Evolutionary conservation across 2,113 vertebrate genomes (phyloP), one percentile per base, ranked within the genome.

Genomic region (Proterorhinus semilunaris): DNA sequence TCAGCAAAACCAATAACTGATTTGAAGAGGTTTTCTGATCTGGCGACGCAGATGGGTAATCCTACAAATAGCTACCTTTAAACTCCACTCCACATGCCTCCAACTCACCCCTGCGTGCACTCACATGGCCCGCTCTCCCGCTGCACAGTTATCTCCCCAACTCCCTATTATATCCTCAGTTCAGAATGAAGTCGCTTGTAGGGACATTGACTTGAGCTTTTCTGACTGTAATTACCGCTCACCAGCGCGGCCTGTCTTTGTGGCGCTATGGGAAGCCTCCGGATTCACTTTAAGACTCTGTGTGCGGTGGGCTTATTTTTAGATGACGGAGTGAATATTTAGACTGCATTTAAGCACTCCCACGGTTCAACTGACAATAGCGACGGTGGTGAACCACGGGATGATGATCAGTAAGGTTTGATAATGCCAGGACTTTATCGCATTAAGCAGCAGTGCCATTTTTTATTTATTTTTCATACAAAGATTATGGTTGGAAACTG

Each of bases 321-420:
- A 65, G 69, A 84, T 83, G 76, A 85, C 73, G 63, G 74, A 84
- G 69, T 65, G 78, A 83, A 87, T 69, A 78, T 83, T 83, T 84
- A 77, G 73, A 65, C 59, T 68, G 68, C 62, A 68, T 79, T 82
- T 76, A 79, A 80, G 76, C 62, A 73, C 70, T 78, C 84, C 84
- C 82, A 78, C 53, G 43, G 81, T 68, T 71, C 68, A 49, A 71
- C 79, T 75, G 70, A 79, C 78, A 67, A 82, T 73, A 64, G 17
- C 10, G 68, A 36, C 68, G 43, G 62, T 0, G 0, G 76, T 48
- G 12, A n/a, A 7, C 16, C 44, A 58, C 57, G 55, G 54, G 55
- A 13, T 12, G 2, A 5, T 17, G 12, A 51, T 61, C 65, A 62
- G 8, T 52, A 21, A 50, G 11, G 17, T 27, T 76, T 48, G 21